Percentiles rank a stretch among this genome's conserved stretches.
Evolutionary conservation across 2,888 invertebrate species (phyloP).

Genomic region (Glomeris marginata): DNA sequence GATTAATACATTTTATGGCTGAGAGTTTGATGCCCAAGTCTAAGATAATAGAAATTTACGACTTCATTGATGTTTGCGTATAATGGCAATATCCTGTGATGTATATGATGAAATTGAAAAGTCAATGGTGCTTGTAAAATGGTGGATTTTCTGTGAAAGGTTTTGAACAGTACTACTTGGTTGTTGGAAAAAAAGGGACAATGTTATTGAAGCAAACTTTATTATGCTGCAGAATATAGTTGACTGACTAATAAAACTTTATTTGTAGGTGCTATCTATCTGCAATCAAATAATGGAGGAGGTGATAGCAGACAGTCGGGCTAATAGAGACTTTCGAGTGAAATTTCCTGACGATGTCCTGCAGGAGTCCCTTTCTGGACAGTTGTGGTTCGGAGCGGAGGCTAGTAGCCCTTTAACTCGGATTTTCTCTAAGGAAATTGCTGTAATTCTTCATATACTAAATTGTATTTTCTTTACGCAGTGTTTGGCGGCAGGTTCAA

Average conservation of each 20-base stretch:
- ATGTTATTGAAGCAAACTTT: no score
- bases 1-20: no score
- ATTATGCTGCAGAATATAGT: no score
- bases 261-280: slow-evolving; percentile 61
- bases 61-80: no score
- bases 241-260: background rate
- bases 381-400: slow-evolving; percentile 99
- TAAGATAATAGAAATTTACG: no score
- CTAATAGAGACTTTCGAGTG: slow-evolving; percentile 85
- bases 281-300: slow-evolving; percentile 94
- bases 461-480: slow-evolving; percentile 32
- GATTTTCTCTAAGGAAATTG: background rate
- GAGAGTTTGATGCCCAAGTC: no score
- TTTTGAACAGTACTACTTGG: no score
- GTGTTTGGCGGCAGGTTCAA: slow-evolving; percentile 96
- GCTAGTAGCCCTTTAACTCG: slow-evolving; percentile 31
- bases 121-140: no score
- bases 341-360: slow-evolving; percentile 98
- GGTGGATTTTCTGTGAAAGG: no score
- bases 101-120: no score
- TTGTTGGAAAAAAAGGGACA: no score
- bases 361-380: slow-evolving; percentile 94
- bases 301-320: slow-evolving; percentile 65
- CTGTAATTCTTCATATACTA: background rate
- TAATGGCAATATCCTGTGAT: no score